These are phyloP conservation scores for Polietes domitor DNA, from an alignment of 2,888 invertebrate species.

Conservation along the genomic window DNA sequence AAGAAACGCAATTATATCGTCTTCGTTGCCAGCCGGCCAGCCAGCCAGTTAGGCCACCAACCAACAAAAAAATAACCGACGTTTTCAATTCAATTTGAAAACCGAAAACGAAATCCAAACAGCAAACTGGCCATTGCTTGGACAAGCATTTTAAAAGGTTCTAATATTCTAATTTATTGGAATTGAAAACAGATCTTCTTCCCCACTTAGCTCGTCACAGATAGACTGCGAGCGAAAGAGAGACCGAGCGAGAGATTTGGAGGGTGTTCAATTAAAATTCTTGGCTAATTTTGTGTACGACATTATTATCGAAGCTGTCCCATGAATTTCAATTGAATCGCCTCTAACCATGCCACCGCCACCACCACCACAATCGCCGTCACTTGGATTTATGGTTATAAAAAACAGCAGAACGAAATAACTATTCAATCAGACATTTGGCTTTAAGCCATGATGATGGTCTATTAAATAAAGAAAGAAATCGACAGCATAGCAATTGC, in stretches of 20 bases:
- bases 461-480: slow-evolving; percentile 10
- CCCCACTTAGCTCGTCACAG: too few species aligned
- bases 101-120: not conserved
- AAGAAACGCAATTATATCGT: not conserved
- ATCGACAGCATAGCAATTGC: not conserved
- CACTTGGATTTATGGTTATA: slow-evolving; percentile 2
- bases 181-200: slow-evolving; percentile 13
- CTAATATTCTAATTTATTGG: slow-evolving; percentile 18
- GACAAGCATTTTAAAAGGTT: slow-evolving; percentile 46
- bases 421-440: slow-evolving; percentile 22
- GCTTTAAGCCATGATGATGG: not conserved
- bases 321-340: slow-evolving; percentile 49
- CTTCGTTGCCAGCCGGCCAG: not conserved
- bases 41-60: too few species aligned
- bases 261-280: slow-evolving; percentile 56
- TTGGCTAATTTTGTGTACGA: slow-evolving; percentile 43
- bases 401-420: slow-evolving; percentile 3
- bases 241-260: not conserved
- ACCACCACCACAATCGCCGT: too few species aligned
- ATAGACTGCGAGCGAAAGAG: too few species aligned
- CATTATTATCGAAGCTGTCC: slow-evolving; percentile 46
- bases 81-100: slow-evolving; percentile 5
- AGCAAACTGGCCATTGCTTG: slow-evolving; percentile 23
- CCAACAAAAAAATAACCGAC: too few species aligned
- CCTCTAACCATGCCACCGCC: not conserved